phyloP scores from a whole-genome alignment of 2,113 vertebrate species.

The Myiozetetes cayanensis region DNA sequence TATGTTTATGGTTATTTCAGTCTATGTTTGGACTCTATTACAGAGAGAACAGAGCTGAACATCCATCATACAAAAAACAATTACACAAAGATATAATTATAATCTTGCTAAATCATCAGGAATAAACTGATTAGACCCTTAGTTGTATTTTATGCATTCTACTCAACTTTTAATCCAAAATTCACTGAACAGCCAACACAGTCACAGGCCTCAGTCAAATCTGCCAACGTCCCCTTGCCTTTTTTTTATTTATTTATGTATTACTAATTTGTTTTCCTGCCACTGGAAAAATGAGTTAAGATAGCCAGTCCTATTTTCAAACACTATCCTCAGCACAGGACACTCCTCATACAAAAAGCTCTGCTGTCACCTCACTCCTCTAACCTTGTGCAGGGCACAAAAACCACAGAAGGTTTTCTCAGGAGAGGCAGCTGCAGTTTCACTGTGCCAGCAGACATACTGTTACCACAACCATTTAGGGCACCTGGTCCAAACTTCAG shows the following conservation, averaged over 20 bases:
- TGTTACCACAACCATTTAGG: background rate
- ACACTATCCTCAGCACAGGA: rapidly evolving
- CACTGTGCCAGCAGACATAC: background rate
- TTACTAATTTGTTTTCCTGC: background rate
- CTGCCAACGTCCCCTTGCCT: background rate
- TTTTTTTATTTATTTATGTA: background rate
- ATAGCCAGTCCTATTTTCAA: background rate
- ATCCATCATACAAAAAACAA: constrained; percentile 5
- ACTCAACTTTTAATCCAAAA: background rate
- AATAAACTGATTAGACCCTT: background rate
- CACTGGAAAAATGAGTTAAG: background rate
- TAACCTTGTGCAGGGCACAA: background rate
- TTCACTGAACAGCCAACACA: background rate
- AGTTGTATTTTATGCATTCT: background rate
- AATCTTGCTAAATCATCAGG: constrained; percentile 22
- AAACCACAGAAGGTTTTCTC: rapidly evolving
- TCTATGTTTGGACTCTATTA: constrained; percentile 9
- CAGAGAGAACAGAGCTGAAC: background rate
- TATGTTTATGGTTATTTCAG: constrained; percentile 23
- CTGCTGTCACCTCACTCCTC: rapidly evolving
- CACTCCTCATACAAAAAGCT: background rate
- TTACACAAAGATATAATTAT: constrained; percentile 7
- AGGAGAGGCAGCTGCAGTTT: background rate
- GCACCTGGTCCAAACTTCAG: background rate
- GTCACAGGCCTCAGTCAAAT: background rate